These are phyloP conservation scores for Hoplodrina blanda DNA, from an alignment of 2,888 invertebrate genomes.

Conservation along the genomic window DNA sequence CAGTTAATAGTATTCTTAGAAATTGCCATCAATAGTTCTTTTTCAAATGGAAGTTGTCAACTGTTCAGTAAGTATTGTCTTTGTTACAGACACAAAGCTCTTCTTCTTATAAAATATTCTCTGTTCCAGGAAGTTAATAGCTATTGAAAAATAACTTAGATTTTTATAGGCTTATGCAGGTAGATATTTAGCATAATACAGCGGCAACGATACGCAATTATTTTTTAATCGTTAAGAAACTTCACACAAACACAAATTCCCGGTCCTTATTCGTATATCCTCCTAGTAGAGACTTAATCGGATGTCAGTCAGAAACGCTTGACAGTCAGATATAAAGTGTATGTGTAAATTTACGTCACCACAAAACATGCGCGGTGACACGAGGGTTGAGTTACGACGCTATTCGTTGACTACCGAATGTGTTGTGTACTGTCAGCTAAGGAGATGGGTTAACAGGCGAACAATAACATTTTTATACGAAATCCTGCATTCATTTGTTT, in stretches of 20 bases:
- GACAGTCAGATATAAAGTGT: slow-evolving; percentile 33
- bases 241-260: no score
- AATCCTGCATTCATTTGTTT: no score
- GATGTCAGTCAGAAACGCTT: slow-evolving; percentile 35
- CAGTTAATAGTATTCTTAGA: background rate
- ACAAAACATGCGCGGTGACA: slow-evolving; percentile 34
- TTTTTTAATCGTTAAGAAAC: no score
- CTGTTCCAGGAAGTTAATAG: background rate
- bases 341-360: slow-evolving; percentile 28
- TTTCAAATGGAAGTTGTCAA: background rate
- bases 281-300: slow-evolving; percentile 30
- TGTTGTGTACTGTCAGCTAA: background rate
- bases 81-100: background rate
- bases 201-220: background rate
- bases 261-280: slow-evolving; percentile 7
- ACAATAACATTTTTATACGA: background rate
- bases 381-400: slow-evolving; percentile 33
- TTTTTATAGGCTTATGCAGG: background rate
- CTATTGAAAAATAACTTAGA: slow-evolving; percentile 4
- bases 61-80: slow-evolving; percentile 8
- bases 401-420: slow-evolving; percentile 18
- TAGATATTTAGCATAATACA: background rate
- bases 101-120: slow-evolving; percentile 7
- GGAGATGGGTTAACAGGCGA: background rate
- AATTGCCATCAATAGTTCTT: slow-evolving; percentile 1